phyloP scores from a whole-genome alignment of 2,113 vertebrate species.

The Indri indri region DNA sequence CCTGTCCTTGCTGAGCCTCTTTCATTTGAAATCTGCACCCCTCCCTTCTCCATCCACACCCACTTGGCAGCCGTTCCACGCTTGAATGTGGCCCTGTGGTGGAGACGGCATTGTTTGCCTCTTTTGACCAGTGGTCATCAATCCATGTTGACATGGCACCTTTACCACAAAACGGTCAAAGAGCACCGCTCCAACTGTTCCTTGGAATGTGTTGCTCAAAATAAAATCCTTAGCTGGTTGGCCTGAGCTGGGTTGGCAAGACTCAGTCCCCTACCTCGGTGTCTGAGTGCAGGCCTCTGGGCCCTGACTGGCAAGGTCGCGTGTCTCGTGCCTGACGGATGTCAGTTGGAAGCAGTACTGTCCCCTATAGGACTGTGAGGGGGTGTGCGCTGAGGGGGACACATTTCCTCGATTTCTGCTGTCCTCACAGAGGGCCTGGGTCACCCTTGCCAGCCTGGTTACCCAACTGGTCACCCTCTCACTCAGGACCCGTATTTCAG shows the following conservation, averaged over 20 bases:
- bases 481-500: slow-evolving; percentile 43
- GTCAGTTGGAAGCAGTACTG: background rate
- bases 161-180: slow-evolving; percentile 52
- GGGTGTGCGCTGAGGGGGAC: background rate
- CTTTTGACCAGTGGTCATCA: slow-evolving; percentile 17
- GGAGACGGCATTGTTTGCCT: background rate
- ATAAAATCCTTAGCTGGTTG: background rate
- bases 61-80: background rate
- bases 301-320: background rate
- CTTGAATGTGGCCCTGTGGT: background rate
- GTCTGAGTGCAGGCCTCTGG: background rate
- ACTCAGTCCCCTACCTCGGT: background rate
- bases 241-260: background rate
- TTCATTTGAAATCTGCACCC: background rate
- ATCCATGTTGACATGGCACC: background rate
- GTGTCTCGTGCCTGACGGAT: background rate
- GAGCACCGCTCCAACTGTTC: background rate
- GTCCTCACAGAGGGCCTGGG: background rate
- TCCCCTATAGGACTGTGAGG: background rate
- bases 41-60: too few relatives aligned
- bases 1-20: background rate
- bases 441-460: background rate
- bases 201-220: slow-evolving; percentile 9
- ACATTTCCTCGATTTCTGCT: background rate
- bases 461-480: background rate